Conservation (phyloP, 2,113 vertebrate species). For the Calypte anna region DNA sequence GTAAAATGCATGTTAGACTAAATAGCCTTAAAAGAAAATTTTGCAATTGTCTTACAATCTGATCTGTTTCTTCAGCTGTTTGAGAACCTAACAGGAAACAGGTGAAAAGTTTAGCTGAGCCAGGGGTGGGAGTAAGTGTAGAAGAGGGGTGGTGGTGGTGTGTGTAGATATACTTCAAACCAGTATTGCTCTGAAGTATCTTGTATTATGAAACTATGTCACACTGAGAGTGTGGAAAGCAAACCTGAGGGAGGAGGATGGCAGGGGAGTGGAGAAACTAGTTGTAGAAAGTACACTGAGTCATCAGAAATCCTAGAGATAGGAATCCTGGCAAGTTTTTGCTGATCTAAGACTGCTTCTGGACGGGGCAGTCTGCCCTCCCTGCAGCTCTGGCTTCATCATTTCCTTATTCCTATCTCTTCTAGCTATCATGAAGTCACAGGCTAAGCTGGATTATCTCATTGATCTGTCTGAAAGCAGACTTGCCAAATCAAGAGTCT, state of each 20-base stretch:
- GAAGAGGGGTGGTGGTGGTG: background rate
- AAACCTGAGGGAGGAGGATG: background rate
- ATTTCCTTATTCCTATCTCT: background rate
- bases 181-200: background rate
- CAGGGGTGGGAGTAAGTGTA: background rate
- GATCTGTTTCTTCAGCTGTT: background rate
- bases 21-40: background rate
- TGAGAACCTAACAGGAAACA: background rate
- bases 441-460: background rate
- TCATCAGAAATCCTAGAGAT: background rate
- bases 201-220: background rate
- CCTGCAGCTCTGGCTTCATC: background rate
- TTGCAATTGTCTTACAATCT: background rate
- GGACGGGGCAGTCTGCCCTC: background rate
- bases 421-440: background rate
- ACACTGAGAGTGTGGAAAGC: background rate
- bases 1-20: background rate
- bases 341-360: conserved; percentile 3
- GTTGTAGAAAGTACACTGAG: background rate
- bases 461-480: conserved; percentile 1
- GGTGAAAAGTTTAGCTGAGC: background rate
- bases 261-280: background rate
- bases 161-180: background rate
- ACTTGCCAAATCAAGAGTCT: background rate
- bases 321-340: background rate